phyloP scores from a whole-genome alignment of 1,140 invertebrate genomes.

The Microplitis demolitor region DNA sequence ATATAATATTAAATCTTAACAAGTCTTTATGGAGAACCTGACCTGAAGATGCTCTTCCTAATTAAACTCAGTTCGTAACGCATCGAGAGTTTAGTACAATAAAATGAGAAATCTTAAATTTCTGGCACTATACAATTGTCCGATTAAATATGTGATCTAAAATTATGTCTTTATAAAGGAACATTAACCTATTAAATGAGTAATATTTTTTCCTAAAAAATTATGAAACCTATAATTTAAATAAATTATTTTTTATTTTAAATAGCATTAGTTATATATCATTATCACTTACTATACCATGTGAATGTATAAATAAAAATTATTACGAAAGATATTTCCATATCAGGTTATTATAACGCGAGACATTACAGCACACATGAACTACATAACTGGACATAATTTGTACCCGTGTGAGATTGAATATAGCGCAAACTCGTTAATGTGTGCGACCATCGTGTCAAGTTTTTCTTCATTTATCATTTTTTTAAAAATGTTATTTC shows the following conservation, averaged over 20 bases:
- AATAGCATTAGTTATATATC: not conserved
- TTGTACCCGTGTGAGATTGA: not conserved
- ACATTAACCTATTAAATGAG: too few species aligned
- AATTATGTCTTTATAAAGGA: not conserved
- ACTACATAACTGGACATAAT: constrained; percentile 17
- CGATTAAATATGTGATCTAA: not conserved
- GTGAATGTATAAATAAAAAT: not conserved
- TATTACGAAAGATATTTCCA: constrained; percentile 1
- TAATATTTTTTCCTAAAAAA: too few species aligned
- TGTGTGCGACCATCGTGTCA: constrained; percentile 2
- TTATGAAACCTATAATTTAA: not conserved
- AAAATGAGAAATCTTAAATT: not conserved
- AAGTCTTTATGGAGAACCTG: not conserved
- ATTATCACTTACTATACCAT: not conserved
- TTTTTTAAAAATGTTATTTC: not conserved
- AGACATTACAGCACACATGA: constrained; percentile 11
- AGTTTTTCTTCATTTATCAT: constrained; percentile 5
- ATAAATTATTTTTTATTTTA: not conserved
- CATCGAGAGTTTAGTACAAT: not conserved
- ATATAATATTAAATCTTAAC: not conserved
- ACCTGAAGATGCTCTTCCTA: not conserved
- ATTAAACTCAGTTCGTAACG: not conserved
- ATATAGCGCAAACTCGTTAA: not conserved
- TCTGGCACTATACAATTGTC: not conserved
- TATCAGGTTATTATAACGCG: not conserved